Percentiles rank a stretch among this genome's conserved stretches.
Conservation (phyloP, 1,140 invertebrate genomes). For the Solen grandis region DNA sequence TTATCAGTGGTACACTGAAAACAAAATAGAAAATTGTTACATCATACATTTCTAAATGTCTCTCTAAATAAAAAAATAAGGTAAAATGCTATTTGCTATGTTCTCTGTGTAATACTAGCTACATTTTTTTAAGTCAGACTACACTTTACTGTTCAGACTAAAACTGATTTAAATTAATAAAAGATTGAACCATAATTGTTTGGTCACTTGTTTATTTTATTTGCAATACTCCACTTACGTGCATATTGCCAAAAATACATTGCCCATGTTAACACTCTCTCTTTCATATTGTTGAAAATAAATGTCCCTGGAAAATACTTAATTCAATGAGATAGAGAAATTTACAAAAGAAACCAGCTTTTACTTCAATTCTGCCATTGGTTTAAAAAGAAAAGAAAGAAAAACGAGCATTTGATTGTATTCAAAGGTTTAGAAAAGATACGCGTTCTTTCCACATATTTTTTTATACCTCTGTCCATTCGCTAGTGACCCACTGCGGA, state of each 20-base stretch:
- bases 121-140: too few species aligned
- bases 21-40: neutral
- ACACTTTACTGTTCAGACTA: too few species aligned
- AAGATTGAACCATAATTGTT: too few species aligned
- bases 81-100: neutral
- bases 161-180: neutral
- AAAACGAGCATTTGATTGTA: neutral
- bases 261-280: too few species aligned
- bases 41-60: neutral
- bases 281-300: neutral
- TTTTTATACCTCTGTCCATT: slow-evolving; percentile 36
- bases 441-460: neutral
- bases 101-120: too few species aligned
- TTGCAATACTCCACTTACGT: too few species aligned
- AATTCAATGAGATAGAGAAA: neutral
- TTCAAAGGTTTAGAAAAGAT: neutral
- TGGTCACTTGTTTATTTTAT: too few species aligned
- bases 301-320: neutral
- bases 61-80: neutral
- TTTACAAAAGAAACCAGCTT: neutral
- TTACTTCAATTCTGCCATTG: neutral
- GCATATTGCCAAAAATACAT: too few species aligned
- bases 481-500: slow-evolving; percentile 55
- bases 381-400: neutral
- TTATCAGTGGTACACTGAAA: slow-evolving; percentile 43